phyloP scores from a whole-genome alignment of 2,888 invertebrate genomes.

The Galerucella pusilla region DNA sequence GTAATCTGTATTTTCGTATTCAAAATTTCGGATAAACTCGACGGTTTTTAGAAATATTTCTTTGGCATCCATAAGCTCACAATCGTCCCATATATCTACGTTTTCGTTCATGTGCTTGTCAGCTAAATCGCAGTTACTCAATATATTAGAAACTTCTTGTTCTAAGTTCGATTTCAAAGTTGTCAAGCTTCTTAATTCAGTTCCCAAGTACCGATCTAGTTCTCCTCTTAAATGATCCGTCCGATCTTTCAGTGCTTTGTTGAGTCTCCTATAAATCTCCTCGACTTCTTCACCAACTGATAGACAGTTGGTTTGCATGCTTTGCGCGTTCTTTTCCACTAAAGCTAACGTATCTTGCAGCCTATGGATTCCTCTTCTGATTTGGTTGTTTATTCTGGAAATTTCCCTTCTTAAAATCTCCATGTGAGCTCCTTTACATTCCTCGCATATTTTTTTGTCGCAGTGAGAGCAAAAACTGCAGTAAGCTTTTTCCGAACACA shows the following conservation, averaged over 20 bases:
- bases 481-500: conserved; percentile 93
- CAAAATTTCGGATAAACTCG: conserved; percentile 94
- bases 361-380: conserved; percentile 87
- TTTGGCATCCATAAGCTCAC: conserved; percentile 93
- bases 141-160: conserved; percentile 93
- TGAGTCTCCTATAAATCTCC: conserved; percentile 87
- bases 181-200: conserved; percentile 86
- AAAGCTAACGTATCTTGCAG: conserved; percentile 86
- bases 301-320: conserved; percentile 88
- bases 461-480: conserved; percentile 93
- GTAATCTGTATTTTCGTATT: conserved; percentile 92
- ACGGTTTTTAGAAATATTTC: conserved; percentile 96
- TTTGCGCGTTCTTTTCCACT: conserved; percentile 89
- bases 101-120: conserved; percentile 94
- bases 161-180: conserved; percentile 94
- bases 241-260: conserved; percentile 90
- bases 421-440: conserved; percentile 96
- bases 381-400: conserved; percentile 66
- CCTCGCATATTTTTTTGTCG: conserved; percentile 96
- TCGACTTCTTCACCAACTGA: conserved; percentile 94
- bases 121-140: conserved; percentile 95
- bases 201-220: conserved; percentile 90
- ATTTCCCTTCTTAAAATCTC: conserved; percentile 86
- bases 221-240: conserved; percentile 88
- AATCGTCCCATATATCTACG: conserved; percentile 88